A percentile compares a stretch with the other conserved stretches of the same genome.
Conservation (phyloP, 2,113 vertebrate species). For the Dolichotis patagonum region DNA sequence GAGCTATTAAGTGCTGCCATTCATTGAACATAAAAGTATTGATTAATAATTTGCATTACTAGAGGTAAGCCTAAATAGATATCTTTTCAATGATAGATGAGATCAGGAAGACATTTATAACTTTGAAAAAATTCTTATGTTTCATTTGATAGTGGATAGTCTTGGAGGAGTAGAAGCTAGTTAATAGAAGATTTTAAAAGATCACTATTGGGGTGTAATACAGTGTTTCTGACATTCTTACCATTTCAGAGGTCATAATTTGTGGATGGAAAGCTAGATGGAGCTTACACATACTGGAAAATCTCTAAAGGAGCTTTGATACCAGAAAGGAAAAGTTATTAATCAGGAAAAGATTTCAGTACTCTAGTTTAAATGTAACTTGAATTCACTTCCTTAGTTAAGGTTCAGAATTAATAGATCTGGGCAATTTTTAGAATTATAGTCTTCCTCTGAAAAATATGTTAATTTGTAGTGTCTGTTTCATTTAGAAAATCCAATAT, state of each 20-base stretch:
- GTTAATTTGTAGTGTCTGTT: neutral
- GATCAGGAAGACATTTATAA: conserved; percentile 43
- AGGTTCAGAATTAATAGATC: conserved; percentile 21
- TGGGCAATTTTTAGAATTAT: neutral
- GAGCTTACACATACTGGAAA: neutral
- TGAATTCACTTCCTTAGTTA: conserved; percentile 6
- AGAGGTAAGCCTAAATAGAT: conserved; percentile 11
- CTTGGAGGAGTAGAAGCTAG: neutral
- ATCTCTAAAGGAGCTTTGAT: neutral
- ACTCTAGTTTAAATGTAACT: neutral
- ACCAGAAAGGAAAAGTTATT: conserved; percentile 14
- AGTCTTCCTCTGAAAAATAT: neutral
- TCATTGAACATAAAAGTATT: conserved; percentile 65
- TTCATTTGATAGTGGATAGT: conserved; percentile 46
- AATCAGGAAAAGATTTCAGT: neutral
- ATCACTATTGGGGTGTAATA: neutral
- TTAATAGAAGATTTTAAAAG: conserved; percentile 21
- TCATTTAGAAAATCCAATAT: conserved; percentile 14
- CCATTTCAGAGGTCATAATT: conserved; percentile 1
- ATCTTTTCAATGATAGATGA: conserved; percentile 36
- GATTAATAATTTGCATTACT: conserved; percentile 30
- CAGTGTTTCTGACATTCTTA: neutral
- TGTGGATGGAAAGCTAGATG: neutral
- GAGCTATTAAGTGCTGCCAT: conserved; percentile 1
- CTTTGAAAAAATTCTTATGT: conserved; percentile 44